Percentiles rank a stretch among this genome's conserved stretches.
Conservation (phyloP, 2,797 vertebrate genomes). For the Eospalax fontanierii region DNA sequence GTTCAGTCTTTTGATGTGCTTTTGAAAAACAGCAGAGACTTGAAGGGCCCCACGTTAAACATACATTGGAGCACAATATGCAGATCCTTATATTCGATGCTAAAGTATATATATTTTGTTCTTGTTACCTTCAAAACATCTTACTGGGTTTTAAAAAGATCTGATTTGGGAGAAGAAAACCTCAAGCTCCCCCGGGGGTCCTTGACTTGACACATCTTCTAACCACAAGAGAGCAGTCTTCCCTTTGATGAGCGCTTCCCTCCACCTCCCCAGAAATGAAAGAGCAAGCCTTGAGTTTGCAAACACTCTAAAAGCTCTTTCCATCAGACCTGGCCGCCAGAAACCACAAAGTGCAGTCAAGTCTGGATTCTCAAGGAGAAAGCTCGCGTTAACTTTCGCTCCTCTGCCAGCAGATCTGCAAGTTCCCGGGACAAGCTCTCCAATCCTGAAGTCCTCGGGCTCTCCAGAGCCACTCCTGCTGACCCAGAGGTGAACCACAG, state of each 20-base stretch:
- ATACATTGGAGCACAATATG: not conserved
- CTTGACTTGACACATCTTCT: slow-evolving; percentile 83
- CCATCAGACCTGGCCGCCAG: slow-evolving; percentile 85
- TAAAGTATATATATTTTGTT: not conserved
- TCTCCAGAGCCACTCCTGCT: slow-evolving; percentile 86
- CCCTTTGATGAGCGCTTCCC: slow-evolving; percentile 86
- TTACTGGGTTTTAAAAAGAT: slow-evolving; percentile 14
- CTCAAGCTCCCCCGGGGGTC: slow-evolving; percentile 10
- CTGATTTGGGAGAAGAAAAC: slow-evolving; percentile 53
- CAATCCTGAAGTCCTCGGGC: slow-evolving; percentile 84
- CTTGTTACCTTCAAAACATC: slow-evolving; percentile 39
- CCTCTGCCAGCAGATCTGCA: slow-evolving; percentile 83
- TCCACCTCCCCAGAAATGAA: slow-evolving; percentile 81
- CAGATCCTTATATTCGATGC: not conserved
- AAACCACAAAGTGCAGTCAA: slow-evolving; percentile 87
- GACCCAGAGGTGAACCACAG: slow-evolving; percentile 87
- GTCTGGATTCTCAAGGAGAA: slow-evolving; percentile 87
- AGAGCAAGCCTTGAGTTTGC: slow-evolving; percentile 84
- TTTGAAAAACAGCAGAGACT: slow-evolving; percentile 35
- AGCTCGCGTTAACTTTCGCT: slow-evolving; percentile 85
- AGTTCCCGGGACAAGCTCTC: slow-evolving; percentile 86
- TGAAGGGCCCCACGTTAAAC: not conserved
- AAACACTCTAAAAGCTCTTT: slow-evolving; percentile 85
- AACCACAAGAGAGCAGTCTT: slow-evolving; percentile 91
- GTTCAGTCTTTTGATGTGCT: slow-evolving; percentile 82